Evolutionary conservation across 2,797 vertebrate species (phyloP), one percentile per base, ranked within the genome.

Genomic region (Chelidonichthys spinosus): DNA sequence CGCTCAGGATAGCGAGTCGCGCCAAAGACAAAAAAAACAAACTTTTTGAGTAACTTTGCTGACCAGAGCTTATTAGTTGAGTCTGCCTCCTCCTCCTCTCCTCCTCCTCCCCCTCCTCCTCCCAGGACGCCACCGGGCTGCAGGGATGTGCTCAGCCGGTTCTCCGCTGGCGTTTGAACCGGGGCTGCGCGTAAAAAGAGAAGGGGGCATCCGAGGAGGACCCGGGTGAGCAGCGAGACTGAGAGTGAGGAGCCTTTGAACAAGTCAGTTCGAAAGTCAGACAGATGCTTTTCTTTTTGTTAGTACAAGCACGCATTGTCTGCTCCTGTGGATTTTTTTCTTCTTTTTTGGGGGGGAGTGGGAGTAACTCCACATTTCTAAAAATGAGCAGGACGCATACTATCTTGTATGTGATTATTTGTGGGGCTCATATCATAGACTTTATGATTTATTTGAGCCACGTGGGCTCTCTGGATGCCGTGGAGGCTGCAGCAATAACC

Each of bases 11-110:
- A 76, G 83, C 39, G 85, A 90, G 84, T 87, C 92, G 90, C 92
- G 91, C 90, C 92, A 94, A 94, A 95, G 85, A 94, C 89, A 89
- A 93, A 94, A 94, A 25, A 25, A 25, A 25, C 1, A 25, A 25
- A 25, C 25, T 25, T 91, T 94, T 92, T 85, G 72, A 49, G 78
- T 63, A 93, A 94, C 88, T 94, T 92, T 85, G 59, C 87, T 89
- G 89, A 92, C 88, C 90, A 68, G 74, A 72, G 53, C 72, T 60
- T 85, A 86, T 87, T 87, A 25, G 25, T 85, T 69, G 69, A 18
- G 1, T 60, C 25, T 25, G 25, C 25, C 25, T 25, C 25, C 25
- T 25, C 25, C 25, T 25, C 25, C 25, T 25, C 25, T 25, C 25
- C 25, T 25, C 25, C 25, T 25, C 25, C 25, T 25, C 25, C 25